Conservation (phyloP, 2,113 vertebrate genomes). For the Mus pahari region DNA sequence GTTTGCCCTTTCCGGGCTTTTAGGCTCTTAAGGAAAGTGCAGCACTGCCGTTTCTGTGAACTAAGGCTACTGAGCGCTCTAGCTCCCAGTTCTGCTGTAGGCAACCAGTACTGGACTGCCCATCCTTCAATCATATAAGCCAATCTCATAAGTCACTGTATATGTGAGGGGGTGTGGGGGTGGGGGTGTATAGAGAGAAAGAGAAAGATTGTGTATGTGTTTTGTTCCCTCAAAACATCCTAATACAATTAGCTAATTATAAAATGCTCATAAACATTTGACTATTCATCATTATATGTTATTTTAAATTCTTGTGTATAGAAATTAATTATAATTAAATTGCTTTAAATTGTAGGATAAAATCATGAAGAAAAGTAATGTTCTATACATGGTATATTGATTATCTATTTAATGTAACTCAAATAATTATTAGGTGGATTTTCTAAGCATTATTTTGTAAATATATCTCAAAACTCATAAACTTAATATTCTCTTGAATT, state of each 20-base stretch:
- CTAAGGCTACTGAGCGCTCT: not conserved
- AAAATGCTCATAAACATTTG: constrained; percentile 20
- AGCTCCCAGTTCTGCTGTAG: not conserved
- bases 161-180: too few species aligned
- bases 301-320: not conserved
- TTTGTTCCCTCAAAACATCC: not conserved
- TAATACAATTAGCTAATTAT: constrained; percentile 16
- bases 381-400: not conserved
- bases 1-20: not conserved
- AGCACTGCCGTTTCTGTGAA: not conserved
- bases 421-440: not conserved
- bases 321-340: constrained; percentile 23
- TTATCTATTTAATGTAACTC: constrained; percentile 5
- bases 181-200: not conserved
- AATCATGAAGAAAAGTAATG: constrained; percentile 23
- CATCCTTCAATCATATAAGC: not conserved
- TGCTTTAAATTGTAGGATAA: constrained; percentile 9
- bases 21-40: not conserved
- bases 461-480: constrained; percentile 23
- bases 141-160: not conserved
- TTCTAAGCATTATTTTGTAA: constrained; percentile 37
- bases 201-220: not conserved
- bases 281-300: not conserved
- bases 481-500: not conserved
- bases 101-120: not conserved